A percentile compares a stretch with the other conserved stretches of the same genome.
These are phyloP conservation scores for Enteromius radiatus DNA, from an alignment of 2,797 vertebrate species.

Conservation along the genomic window DNA sequence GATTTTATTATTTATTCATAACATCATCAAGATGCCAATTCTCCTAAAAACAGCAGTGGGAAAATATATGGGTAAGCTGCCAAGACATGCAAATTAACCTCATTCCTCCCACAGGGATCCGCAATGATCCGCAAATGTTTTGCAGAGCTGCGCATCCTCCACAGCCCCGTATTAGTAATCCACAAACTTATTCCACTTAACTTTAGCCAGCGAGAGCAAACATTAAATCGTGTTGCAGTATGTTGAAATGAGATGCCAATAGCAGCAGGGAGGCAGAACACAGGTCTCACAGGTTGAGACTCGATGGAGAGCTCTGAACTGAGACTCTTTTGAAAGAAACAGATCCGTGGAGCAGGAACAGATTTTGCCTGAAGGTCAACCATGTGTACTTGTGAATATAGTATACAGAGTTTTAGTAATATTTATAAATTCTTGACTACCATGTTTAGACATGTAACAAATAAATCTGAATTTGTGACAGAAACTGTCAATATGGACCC, in stretches of 20 bases:
- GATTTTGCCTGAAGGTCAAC: constrained; percentile 1
- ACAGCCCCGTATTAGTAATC: constrained; percentile 21
- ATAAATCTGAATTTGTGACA: not conserved
- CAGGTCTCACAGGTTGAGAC: constrained; percentile 27
- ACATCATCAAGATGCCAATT: constrained; percentile 12
- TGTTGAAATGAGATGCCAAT: constrained; percentile 34
- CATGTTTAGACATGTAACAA: not conserved
- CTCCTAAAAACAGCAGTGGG: constrained; percentile 24
- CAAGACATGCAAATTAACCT: constrained; percentile 37
- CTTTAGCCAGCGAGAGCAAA: constrained; percentile 19
- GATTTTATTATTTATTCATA: constrained; percentile 33
- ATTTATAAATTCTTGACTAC: not conserved
- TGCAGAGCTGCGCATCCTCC: constrained; percentile 25
- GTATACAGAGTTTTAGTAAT: not conserved
- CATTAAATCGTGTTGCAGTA: constrained; percentile 18
- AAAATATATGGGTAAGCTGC: constrained; percentile 20
- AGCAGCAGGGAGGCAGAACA: not conserved
- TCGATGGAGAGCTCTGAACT: constrained; percentile 19
- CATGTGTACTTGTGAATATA: not conserved
- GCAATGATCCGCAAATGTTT: constrained; percentile 8
- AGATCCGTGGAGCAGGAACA: not conserved
- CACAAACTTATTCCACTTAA: constrained; percentile 37
- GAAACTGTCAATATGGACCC: not conserved
- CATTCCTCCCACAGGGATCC: constrained; percentile 10
- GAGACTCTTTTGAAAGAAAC: not conserved